Conservation (phyloP, 1,140 invertebrate genomes). For the Leucophenga varia region DNA sequence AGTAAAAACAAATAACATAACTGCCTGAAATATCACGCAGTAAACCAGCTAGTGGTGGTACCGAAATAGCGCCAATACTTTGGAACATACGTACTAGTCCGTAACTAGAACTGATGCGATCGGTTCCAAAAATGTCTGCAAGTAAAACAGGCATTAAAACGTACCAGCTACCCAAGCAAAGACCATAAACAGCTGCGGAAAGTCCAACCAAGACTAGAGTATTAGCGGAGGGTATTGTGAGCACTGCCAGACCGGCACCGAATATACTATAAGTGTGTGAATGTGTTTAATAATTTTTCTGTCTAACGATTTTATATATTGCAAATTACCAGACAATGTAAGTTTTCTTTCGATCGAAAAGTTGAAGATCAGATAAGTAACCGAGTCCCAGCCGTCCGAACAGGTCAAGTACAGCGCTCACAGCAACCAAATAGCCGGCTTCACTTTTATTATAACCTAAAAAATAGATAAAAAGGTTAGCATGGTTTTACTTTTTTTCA, state of each 20-base stretch:
- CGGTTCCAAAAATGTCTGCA: slow-evolving; percentile 71
- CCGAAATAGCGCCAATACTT: slow-evolving; percentile 71
- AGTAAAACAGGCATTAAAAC: slow-evolving; percentile 71
- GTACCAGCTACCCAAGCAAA: slow-evolving; percentile 75
- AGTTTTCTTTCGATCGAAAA: slow-evolving; percentile 70
- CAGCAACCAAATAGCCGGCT: slow-evolving; percentile 70
- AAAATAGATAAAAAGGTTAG: neutral
- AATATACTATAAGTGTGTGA: slow-evolving; percentile 61
- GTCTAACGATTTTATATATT: neutral
- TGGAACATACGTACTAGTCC: slow-evolving; percentile 75
- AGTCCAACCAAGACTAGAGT: slow-evolving; percentile 66
- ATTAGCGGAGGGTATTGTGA: slow-evolving; percentile 66
- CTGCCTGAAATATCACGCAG: slow-evolving; percentile 69
- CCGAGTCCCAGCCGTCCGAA: slow-evolving; percentile 69
- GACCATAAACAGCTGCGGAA: slow-evolving; percentile 65
- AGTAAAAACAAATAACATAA: slow-evolving; percentile 70
- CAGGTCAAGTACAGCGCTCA: slow-evolving; percentile 71
- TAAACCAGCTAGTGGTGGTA: slow-evolving; percentile 69
- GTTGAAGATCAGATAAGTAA: slow-evolving; percentile 69
- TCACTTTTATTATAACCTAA: slow-evolving; percentile 67
- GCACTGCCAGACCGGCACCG: slow-evolving; percentile 66
- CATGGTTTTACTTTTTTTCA: neutral
- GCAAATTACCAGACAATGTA: slow-evolving; percentile 66
- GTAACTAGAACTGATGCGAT: slow-evolving; percentile 72
- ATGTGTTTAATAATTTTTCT: neutral